Evolutionary conservation across 2,888 invertebrate genomes (phyloP).

Genomic region (Reticulitermes lucifugus): DNA sequence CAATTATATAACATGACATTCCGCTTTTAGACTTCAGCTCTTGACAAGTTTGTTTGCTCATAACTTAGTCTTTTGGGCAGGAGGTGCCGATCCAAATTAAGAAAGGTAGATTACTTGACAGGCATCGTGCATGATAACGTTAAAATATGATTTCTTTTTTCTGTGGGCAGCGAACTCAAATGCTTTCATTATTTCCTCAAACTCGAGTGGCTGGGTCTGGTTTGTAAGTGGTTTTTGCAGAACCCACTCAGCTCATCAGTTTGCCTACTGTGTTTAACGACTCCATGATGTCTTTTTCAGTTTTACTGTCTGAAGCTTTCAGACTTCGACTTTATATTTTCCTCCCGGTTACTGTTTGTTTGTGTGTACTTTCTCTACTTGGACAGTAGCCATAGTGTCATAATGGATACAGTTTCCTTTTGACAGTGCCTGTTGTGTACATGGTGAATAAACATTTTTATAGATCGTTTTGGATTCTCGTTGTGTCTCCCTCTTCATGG

Average conservation of each 20-base stretch:
- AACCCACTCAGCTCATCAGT: background rate
- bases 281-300: slow-evolving; percentile 6
- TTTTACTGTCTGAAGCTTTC: background rate
- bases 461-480: too few relatives aligned
- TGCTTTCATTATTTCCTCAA: too few relatives aligned
- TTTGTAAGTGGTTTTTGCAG: background rate
- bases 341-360: background rate
- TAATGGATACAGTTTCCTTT: background rate
- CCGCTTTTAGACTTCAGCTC: background rate
- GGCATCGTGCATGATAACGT: background rate
- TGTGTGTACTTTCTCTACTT: background rate
- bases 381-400: background rate
- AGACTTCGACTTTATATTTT: background rate
- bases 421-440: too few relatives aligned
- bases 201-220: background rate
- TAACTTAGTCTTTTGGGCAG: background rate
- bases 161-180: too few relatives aligned
- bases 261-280: background rate
- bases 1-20: background rate
- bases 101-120: background rate
- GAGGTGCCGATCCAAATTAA: background rate
- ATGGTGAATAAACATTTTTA: too few relatives aligned
- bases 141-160: too few relatives aligned
- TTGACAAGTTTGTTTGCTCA: background rate
- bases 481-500: too few relatives aligned